Conservation (phyloP, 2,113 vertebrate species). For the Etia nguti region DNA sequence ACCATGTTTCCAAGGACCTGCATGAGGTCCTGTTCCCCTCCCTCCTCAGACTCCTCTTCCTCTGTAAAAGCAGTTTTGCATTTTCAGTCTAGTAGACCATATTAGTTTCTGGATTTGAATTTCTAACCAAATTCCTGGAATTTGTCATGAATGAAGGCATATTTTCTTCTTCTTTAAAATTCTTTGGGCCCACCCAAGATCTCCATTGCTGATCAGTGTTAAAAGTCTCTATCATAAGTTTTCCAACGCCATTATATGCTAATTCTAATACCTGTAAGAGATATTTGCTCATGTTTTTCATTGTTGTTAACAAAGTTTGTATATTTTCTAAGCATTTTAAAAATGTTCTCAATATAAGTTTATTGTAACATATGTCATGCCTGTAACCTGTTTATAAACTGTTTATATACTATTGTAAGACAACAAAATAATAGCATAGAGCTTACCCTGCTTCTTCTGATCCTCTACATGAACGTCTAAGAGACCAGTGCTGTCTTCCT, state of each 20-base stretch:
- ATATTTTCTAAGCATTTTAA: neutral
- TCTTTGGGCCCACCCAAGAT: neutral
- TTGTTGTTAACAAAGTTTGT: neutral
- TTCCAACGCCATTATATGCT: neutral
- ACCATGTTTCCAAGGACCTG: constrained; percentile 89
- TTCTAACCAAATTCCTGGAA: neutral
- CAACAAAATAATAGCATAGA: neutral
- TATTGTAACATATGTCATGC: neutral
- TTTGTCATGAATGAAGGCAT: neutral
- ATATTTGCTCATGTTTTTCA: neutral
- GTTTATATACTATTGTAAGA: neutral
- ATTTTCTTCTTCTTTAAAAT: neutral
- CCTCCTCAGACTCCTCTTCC: constrained; percentile 56
- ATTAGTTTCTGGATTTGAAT: neutral
- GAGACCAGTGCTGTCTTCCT: constrained; percentile 76
- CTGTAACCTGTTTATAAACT: neutral
- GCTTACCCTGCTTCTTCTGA: constrained; percentile 80
- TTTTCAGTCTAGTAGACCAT: neutral
- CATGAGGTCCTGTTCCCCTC: constrained; percentile 85
- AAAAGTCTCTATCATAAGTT: neutral
- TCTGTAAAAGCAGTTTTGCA: constrained; percentile 44
- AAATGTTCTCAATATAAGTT: neutral
- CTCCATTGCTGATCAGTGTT: neutral
- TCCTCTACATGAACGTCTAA: constrained; percentile 85
- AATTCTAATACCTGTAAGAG: neutral